Base-by-base conservation (phyloP, 1,140 invertebrate species). In the Neelides sp. region DNA sequence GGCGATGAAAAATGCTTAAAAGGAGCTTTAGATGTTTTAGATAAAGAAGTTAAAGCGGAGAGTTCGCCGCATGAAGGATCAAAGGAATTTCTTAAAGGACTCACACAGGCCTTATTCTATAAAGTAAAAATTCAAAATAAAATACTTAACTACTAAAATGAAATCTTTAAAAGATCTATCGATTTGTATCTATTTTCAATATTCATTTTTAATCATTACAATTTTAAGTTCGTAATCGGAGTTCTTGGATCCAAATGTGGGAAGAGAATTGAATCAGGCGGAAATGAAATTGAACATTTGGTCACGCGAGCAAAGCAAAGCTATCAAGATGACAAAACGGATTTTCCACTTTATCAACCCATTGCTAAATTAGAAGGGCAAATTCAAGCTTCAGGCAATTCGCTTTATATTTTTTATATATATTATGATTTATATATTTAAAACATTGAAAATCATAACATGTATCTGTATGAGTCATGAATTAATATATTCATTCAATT, bases 271-370 rank as follows among this genome's bases (percentile, higher is more conserved):
- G 30, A 40, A 22, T 50, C 50, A 47, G 80, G 77, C 3, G 73
- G 68, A 0, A 52, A 55, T 1, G 34, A 76, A 1, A 55, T 82
- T 13, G 51, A 72, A 24, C 72, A 84, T 19, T 73, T 72, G 0
- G 51, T 86, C 1, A 86, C 82, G 0, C 75, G 71, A 1, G 85
- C 82, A 2, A 71, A 69, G 8, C 85, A 89, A 63, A 71, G 73
- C 7, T 89, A 74, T 62, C 75, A 83, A 47, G 82, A 78, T 0
- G 75, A 84, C 54, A 73, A 77, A 57, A 69, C 76, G n/a, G 58
- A 79, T 36, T 90, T 80, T 75, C 88, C 88, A 1, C 62, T 90
- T 1, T 85, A 78, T 56, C 69, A 90, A 64, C 78, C 85, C 0
- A 65, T 87, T 24, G 70, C 75, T 1, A 92, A 91, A 65, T 52